Conservation (phyloP, 2,797 vertebrate species). For the Lates japonicus region DNA sequence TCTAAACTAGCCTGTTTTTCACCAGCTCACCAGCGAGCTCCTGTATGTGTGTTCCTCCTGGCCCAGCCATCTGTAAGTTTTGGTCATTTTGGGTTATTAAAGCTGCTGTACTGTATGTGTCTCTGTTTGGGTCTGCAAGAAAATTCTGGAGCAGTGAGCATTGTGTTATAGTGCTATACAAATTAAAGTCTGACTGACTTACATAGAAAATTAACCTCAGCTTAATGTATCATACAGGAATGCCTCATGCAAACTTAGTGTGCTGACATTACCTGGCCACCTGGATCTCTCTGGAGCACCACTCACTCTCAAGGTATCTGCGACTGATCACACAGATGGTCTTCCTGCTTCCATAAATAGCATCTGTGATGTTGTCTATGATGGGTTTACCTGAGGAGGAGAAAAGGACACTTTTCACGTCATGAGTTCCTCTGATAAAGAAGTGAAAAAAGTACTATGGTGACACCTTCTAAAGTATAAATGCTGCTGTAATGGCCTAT, state of each 20-base stretch:
- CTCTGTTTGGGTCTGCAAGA: no score
- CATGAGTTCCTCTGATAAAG: background rate
- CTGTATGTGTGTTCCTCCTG: no score
- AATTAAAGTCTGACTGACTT: no score
- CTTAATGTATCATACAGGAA: background rate
- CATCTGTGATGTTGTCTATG: slow-evolving; percentile 86
- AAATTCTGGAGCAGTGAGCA: no score
- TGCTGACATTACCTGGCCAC: slow-evolving; percentile 74
- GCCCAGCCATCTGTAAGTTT: background rate
- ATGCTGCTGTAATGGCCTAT: background rate
- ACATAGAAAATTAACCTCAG: background rate
- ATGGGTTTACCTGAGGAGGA: slow-evolving; percentile 78
- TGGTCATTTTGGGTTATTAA: background rate
- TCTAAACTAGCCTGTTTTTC: no score
- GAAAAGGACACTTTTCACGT: no score
- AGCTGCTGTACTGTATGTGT: background rate
- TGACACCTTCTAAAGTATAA: slow-evolving; percentile 32
- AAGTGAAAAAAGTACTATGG: background rate
- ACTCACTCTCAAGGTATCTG: slow-evolving; percentile 83
- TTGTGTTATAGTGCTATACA: no score
- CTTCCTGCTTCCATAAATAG: slow-evolving; percentile 87
- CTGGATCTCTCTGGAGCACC: slow-evolving; percentile 87
- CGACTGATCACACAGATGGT: slow-evolving; percentile 87
- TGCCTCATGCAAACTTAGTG: background rate
- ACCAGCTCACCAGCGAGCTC: no score